phyloP scores from a whole-genome alignment of 2,888 invertebrate genomes.

The Cataglyphis cursor region DNA sequence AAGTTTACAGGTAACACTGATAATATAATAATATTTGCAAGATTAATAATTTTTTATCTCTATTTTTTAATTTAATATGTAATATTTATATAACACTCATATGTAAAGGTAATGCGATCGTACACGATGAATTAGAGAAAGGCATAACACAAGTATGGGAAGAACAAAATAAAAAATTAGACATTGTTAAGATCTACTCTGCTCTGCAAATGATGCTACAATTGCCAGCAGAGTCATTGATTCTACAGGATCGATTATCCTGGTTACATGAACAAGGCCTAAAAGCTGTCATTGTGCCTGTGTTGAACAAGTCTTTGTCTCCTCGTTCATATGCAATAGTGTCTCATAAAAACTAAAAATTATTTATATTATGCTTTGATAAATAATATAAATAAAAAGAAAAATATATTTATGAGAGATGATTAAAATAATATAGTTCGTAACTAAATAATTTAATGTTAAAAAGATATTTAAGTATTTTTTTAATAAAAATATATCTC shows the following conservation, averaged over 20 bases:
- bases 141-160: conserved; percentile 77
- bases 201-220: conserved; percentile 84
- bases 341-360: conserved; percentile 73
- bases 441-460: neutral
- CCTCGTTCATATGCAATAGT: conserved; percentile 83
- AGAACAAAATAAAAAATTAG: conserved; percentile 73
- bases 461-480: neutral
- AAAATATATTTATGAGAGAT: neutral
- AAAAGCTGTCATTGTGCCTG: conserved; percentile 75
- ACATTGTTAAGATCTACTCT: conserved; percentile 80
- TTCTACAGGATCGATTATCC: conserved; percentile 80
- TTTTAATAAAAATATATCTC: neutral
- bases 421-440: conserved; percentile 4
- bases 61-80: neutral
- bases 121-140: conserved; percentile 26
- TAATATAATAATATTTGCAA: neutral
- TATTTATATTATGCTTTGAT: conserved; percentile 19
- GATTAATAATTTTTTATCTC: conserved; percentile 1
- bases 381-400: neutral
- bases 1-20: conserved; percentile 21
- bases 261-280: conserved; percentile 81
- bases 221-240: conserved; percentile 81
- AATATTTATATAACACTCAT: neutral
- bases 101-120: neutral
- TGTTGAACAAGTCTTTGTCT: conserved; percentile 80